Evolutionary conservation across 2,888 invertebrate genomes (phyloP).

Genomic region (Drosophila pseudotakahashii): DNA sequence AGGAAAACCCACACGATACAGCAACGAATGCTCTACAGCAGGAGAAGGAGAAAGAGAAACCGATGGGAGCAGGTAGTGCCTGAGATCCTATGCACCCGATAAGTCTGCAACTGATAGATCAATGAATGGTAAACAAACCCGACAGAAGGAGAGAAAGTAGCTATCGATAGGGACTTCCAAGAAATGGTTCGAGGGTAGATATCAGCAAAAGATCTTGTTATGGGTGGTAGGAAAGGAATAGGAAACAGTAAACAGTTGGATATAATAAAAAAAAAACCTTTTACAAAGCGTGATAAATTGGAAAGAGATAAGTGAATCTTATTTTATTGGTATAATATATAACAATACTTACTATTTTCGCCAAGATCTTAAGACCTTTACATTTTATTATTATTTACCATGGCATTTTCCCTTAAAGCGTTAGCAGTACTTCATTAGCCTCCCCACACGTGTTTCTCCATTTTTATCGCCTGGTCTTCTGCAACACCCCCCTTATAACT

Average conservation of each 20-base stretch:
- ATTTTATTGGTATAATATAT: too few relatives aligned
- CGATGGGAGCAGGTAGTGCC: constrained; percentile 42
- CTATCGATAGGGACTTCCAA: constrained; percentile 31
- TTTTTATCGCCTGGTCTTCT: constrained; percentile 6
- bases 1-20: constrained; percentile 25
- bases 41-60: neutral
- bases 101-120: constrained; percentile 33
- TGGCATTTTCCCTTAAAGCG: constrained; percentile 9
- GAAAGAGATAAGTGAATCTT: neutral
- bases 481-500: neutral
- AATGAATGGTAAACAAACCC: constrained; percentile 34
- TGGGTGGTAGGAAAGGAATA: neutral
- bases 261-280: neutral
- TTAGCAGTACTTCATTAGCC: neutral
- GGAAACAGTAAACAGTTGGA: neutral
- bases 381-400: neutral
- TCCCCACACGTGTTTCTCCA: constrained; percentile 20
- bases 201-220: constrained; percentile 26
- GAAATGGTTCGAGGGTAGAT: constrained; percentile 22
- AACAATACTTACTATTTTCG: neutral
- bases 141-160: constrained; percentile 16
- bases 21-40: constrained; percentile 14
- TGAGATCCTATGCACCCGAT: constrained; percentile 28
- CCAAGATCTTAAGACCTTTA: neutral
- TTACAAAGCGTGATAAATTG: constrained; percentile 3